These are phyloP conservation scores for Chironomus tentans DNA, from an alignment of 2,888 invertebrate genomes.

Conservation along the genomic window DNA sequence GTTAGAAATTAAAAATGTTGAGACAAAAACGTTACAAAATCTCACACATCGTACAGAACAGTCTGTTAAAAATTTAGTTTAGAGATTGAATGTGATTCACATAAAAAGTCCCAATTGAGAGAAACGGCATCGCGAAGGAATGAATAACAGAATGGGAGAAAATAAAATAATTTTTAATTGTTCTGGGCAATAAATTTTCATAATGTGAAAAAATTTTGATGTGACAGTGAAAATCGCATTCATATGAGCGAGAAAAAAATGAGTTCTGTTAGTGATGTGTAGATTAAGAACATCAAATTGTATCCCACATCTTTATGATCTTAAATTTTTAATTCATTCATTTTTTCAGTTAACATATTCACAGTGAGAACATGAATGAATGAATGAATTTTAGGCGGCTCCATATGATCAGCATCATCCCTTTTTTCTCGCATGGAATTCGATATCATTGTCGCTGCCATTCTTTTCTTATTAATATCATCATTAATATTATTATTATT, in stretches of 20 bases:
- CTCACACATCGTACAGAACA: neutral
- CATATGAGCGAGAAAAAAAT: neutral
- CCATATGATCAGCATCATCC: neutral
- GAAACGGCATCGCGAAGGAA: too few relatives aligned
- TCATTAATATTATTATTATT: too few relatives aligned
- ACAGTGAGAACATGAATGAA: neutral
- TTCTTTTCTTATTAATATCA: too few relatives aligned
- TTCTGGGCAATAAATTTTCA: constrained; percentile 25
- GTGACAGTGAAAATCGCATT: neutral
- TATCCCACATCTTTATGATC: neutral
- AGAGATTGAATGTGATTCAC: constrained; percentile 9
- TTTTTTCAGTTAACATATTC: neutral
- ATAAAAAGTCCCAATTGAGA: neutral
- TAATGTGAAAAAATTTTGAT: neutral
- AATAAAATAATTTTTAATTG: constrained; percentile 9
- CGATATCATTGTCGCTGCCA: neutral
- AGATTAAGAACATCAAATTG: neutral
- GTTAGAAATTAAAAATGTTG: too few relatives aligned
- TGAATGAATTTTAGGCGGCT: neutral
- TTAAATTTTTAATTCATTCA: too few relatives aligned
- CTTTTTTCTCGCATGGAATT: neutral
- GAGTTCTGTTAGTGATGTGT: neutral
- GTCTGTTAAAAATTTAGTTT: neutral
- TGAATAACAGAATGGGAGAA: too few relatives aligned
- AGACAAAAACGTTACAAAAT: neutral